These are phyloP conservation scores for Neosilurus mollespiculum DNA, from an alignment of 2,797 vertebrate genomes.

Conservation along the genomic window DNA sequence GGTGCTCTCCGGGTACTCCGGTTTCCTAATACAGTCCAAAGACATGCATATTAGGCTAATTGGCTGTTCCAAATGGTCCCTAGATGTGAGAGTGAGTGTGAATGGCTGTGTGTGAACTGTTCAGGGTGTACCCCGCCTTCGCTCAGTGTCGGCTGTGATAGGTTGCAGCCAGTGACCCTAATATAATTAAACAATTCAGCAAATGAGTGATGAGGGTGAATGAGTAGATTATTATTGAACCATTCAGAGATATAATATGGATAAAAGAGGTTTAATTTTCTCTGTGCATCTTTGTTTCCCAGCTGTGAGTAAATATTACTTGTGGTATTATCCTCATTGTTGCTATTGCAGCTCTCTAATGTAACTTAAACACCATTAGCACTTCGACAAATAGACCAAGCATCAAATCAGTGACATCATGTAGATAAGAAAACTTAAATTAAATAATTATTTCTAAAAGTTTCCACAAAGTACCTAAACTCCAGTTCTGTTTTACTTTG, in stretches of 20 bases:
- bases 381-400: conserved; percentile 34
- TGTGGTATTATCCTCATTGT: conserved; percentile 38
- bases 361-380: conserved; percentile 59
- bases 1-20: no score
- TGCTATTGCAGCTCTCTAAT: conserved; percentile 50
- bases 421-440: conserved; percentile 4
- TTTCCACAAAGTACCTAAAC: neutral
- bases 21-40: no score
- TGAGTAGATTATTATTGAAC: neutral
- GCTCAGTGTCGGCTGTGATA: no score
- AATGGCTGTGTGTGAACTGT: no score
- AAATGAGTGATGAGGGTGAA: no score
- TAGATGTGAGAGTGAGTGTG: no score
- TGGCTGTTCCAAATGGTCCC: no score
- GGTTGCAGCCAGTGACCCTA: no score
- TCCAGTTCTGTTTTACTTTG: neutral
- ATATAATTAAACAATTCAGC: no score
- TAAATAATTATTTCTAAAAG: neutral
- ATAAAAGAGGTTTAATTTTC: conserved; percentile 30
- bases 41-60: no score
- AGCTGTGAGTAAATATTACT: conserved; percentile 20
- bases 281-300: conserved; percentile 20
- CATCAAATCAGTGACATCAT: conserved; percentile 40
- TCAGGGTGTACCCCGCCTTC: no score
- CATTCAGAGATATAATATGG: neutral